Conservation (phyloP, 2,888 invertebrate species). For the Aphodius granarius region DNA sequence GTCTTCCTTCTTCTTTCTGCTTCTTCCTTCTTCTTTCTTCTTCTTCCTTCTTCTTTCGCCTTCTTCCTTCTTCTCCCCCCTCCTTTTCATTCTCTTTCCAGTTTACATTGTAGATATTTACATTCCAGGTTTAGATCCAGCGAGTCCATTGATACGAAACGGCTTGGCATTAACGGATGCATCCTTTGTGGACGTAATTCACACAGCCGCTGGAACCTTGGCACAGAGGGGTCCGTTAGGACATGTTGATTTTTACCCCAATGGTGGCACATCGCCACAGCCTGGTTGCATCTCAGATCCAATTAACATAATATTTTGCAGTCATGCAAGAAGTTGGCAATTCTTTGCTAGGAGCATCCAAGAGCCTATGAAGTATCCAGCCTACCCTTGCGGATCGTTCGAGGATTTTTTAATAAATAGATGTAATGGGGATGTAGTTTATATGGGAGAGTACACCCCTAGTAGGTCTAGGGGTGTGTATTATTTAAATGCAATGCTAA, state of each 20-base stretch:
- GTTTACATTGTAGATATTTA: too few species aligned
- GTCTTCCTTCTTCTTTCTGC: too few species aligned
- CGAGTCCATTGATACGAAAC: slow-evolving; percentile 15
- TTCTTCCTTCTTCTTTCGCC: too few species aligned
- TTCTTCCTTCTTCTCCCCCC: too few species aligned
- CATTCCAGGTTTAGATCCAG: slow-evolving; percentile 24
- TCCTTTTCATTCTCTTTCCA: background rate
- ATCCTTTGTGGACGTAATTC: slow-evolving; percentile 44
- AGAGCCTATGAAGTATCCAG: slow-evolving; percentile 17
- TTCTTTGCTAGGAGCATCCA: slow-evolving; percentile 33
- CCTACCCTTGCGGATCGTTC: slow-evolving; percentile 31
- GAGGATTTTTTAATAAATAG: slow-evolving; percentile 19
- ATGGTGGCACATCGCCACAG: slow-evolving; percentile 49
- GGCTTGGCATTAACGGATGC: slow-evolving; percentile 41
- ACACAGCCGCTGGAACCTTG: slow-evolving; percentile 43
- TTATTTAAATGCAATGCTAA: slow-evolving; percentile 16
- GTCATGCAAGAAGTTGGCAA: slow-evolving; percentile 33
- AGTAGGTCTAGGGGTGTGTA: slow-evolving; percentile 16
- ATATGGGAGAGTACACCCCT: slow-evolving; percentile 22
- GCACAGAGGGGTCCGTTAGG: slow-evolving; percentile 39
- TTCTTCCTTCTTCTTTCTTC: too few species aligned
- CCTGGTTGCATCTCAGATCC: slow-evolving; percentile 39
- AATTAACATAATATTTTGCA: slow-evolving; percentile 24
- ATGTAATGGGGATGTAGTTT: slow-evolving; percentile 24
- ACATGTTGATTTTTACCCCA: slow-evolving; percentile 51